Evolutionary conservation across 1,140 invertebrate species (phyloP).

Genomic region (Whitmania pigra): DNA sequence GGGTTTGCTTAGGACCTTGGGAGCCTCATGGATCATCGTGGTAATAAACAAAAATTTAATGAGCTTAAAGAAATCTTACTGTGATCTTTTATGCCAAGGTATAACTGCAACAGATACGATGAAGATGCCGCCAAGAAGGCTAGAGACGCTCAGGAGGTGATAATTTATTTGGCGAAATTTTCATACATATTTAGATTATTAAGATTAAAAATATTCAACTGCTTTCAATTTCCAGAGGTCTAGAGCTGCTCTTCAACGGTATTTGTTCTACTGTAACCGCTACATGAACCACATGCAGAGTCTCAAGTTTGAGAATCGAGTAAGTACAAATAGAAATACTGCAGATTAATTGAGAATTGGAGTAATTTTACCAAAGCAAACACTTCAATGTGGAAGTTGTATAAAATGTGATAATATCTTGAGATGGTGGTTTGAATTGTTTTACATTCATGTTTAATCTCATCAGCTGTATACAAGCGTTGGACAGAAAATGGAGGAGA

Average conservation of each 20-base stretch:
- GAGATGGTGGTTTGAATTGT: too few species aligned
- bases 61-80: neutral
- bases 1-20: slow-evolving; percentile 97
- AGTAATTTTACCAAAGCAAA: too few species aligned
- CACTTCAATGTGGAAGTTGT: too few species aligned
- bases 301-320: slow-evolving; percentile 90
- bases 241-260: slow-evolving; percentile 74
- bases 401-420: too few species aligned
- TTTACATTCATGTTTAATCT: too few species aligned
- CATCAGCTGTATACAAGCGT: slow-evolving; percentile 47
- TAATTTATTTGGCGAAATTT: neutral
- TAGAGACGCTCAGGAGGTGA: slow-evolving; percentile 76
- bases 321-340: slow-evolving; percentile 27
- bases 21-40: slow-evolving; percentile 94
- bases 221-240: slow-evolving; percentile 49
- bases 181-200: neutral
- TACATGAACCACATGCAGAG: slow-evolving; percentile 99
- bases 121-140: slow-evolving; percentile 92
- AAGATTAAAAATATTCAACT: neutral
- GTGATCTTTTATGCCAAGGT: slow-evolving; percentile 46
- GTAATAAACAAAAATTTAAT: too few species aligned
- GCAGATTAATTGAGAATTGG: too few species aligned
- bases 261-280: slow-evolving; percentile 95
- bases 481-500: slow-evolving; percentile 97
- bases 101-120: slow-evolving; percentile 94